These are phyloP conservation scores for Dasypolia templi DNA, from an alignment of 2,888 invertebrate species.

Conservation along the genomic window DNA sequence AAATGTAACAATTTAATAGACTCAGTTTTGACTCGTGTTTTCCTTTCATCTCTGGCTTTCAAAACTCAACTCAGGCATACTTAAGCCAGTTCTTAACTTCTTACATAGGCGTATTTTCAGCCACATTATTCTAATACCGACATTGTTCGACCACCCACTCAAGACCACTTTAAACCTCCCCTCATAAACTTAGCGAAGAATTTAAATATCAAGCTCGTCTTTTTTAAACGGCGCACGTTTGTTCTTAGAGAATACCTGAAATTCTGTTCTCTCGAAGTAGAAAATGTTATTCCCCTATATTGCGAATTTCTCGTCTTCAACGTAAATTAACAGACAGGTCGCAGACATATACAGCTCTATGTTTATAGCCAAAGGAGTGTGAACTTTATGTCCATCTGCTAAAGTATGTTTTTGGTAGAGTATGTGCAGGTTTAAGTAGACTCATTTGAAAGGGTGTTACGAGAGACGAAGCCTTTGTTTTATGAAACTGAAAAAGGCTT, in stretches of 20 bases:
- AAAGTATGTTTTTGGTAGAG: slow-evolving; percentile 44
- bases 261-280: slow-evolving; percentile 60
- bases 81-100: background rate
- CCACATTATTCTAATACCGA: slow-evolving; percentile 20
- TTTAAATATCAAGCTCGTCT: slow-evolving; percentile 54
- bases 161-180: slow-evolving; percentile 37
- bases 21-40: slow-evolving; percentile 3
- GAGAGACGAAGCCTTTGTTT: slow-evolving; percentile 66
- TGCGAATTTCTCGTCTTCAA: slow-evolving; percentile 70
- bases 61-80: slow-evolving; percentile 15
- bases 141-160: slow-evolving; percentile 40
- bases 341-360: slow-evolving; percentile 26
- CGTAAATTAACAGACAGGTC: slow-evolving; percentile 71
- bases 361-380: slow-evolving; percentile 60
- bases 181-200: slow-evolving; percentile 53
- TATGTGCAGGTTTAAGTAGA: slow-evolving; percentile 44
- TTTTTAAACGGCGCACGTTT: slow-evolving; percentile 31
- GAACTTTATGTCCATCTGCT: slow-evolving; percentile 54
- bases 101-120: background rate
- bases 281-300: slow-evolving; percentile 71
- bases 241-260: slow-evolving; percentile 59
- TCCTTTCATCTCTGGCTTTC: background rate
- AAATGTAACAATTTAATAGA: background rate
- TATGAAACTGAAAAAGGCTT: slow-evolving; percentile 73
- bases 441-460: slow-evolving; percentile 63